Percentiles rank a stretch among this genome's conserved stretches.
These are phyloP conservation scores for Hipparchia semele DNA, from an alignment of 2,888 invertebrate genomes.

Conservation along the genomic window DNA sequence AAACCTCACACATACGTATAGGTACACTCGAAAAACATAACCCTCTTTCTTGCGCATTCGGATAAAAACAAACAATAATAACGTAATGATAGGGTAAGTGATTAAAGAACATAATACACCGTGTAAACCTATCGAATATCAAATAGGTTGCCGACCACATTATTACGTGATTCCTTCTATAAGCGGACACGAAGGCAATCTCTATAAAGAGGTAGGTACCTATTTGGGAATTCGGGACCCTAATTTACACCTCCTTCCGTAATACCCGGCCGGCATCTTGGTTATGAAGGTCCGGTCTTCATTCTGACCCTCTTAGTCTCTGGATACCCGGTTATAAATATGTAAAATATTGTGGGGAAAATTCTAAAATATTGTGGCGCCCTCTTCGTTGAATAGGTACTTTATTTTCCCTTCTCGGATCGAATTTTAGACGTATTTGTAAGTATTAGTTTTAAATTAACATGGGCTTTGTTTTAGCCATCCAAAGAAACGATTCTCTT, in stretches of 20 bases:
- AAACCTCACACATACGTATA: too few species aligned
- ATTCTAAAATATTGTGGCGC: constrained; percentile 15
- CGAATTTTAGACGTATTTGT: too few species aligned
- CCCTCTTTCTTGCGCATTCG: too few species aligned
- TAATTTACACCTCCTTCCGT: constrained; percentile 78
- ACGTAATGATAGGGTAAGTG: too few species aligned
- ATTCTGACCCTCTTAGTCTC: constrained; percentile 52
- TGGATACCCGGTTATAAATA: constrained; percentile 29
- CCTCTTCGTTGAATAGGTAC: background rate
- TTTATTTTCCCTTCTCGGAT: background rate
- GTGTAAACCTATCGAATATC: background rate
- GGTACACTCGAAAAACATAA: too few species aligned
- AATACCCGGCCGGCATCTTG: constrained; percentile 65
- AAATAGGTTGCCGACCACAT: constrained; percentile 70
- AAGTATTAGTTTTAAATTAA: too few species aligned
- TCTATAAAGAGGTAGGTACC: constrained; percentile 47
- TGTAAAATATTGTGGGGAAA: constrained; percentile 39
- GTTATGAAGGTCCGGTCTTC: constrained; percentile 67
- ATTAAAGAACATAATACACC: too few species aligned
- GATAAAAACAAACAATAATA: too few species aligned
- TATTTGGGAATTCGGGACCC: constrained; percentile 61
- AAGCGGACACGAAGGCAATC: constrained; percentile 73
- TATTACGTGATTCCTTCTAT: constrained; percentile 75
- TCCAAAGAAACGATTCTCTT: too few species aligned
- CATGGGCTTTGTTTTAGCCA: too few species aligned